phyloP scores from a whole-genome alignment of 2,797 vertebrate species.

The Oceanodroma leucorhoa region DNA sequence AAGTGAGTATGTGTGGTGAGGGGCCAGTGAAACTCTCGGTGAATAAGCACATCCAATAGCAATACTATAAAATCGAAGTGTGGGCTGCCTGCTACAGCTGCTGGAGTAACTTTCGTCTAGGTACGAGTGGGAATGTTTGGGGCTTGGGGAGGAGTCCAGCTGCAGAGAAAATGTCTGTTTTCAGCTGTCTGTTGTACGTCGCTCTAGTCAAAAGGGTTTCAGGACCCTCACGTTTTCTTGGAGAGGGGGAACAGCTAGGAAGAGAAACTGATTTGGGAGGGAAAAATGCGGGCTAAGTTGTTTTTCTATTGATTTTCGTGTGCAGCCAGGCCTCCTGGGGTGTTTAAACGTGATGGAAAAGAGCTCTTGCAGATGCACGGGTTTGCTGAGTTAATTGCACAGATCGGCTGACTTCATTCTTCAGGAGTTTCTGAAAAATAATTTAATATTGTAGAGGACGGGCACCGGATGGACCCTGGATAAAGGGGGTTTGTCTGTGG shows the following conservation, averaged over 20 bases:
- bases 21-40: not conserved
- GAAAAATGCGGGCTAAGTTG: not conserved
- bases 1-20: not conserved
- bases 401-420: not conserved
- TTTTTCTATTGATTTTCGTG: not conserved
- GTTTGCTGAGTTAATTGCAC: not conserved
- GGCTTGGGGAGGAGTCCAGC: not conserved
- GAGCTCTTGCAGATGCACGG: not conserved
- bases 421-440: not conserved
- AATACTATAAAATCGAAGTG: not conserved
- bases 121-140: not conserved
- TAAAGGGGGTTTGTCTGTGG: not conserved
- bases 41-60: not conserved
- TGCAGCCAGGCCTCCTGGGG: not conserved
- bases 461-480: not conserved
- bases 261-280: not conserved
- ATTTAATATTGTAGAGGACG: rapidly evolving
- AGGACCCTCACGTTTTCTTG: not conserved
- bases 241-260: not conserved
- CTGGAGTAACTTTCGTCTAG: not conserved
- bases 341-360: not conserved
- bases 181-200: not conserved
- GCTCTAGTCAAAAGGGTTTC: not conserved
- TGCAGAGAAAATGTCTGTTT: not conserved
- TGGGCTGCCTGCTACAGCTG: not conserved